Evolutionary conservation across 2,888 invertebrate species (phyloP), one percentile per base, ranked within the genome.

Genomic region (Hipparchia sbordonii): DNA sequence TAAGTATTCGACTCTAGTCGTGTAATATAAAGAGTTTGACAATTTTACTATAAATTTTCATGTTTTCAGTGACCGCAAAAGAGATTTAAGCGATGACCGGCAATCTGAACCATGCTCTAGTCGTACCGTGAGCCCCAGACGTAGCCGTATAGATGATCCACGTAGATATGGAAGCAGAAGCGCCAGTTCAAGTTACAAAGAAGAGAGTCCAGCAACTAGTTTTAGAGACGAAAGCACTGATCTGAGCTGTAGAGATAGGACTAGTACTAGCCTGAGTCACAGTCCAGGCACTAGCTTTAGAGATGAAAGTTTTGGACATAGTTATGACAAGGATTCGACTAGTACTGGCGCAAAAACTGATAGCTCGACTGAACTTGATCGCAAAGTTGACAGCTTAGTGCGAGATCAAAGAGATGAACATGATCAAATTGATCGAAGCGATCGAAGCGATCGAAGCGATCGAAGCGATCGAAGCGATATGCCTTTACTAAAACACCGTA

Each of bases 121-220:
- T 13, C 6, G 56, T 56, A 56, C 54, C n/a, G 56, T 7, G 56
- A 56, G 56, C 56, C 56, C 56, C 6, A 13, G 4, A 13, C 7
- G n/a, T 2, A 13, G 56, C n/a, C 56, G n/a, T n/a, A 13, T n/a
- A n/a, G 56, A 56, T 7, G 13, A 56, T 56, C 2, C 12, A n/a
- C 54, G n/a, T n/a, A 54, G 6, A 54, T 10, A n/a, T 54, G 54
- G 12, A 54, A 54, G 54, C n/a, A n/a, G 56, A n/a, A n/a, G 56
- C 13, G 56, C 56, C 56, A 56, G 56, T 56, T 56, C 56, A 56
- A 56, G 56, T n/a, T 56, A 56, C 86, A 74, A 60, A 57, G 61
- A 74, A 0, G 69, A 67, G 56, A 72, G 74, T 23, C 69, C 69
- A 52, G 69, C 59, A 57, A 72, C 74, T 46, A 72, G 67, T n/a